Evolutionary conservation across 2,888 invertebrate genomes (phyloP).

Genomic region (Heliconius erato): DNA sequence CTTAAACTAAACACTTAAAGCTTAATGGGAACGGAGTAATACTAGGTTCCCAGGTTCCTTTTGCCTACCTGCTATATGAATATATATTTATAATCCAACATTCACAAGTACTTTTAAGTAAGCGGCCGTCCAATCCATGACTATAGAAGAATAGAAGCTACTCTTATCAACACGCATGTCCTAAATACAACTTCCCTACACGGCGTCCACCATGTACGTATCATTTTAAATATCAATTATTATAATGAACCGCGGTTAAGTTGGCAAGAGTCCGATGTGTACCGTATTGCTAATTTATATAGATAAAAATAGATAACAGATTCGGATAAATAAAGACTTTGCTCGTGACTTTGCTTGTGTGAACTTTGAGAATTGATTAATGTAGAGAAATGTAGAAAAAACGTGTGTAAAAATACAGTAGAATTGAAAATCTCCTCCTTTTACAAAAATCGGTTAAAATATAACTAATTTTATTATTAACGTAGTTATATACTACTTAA

Average conservation of each 20-base stretch:
- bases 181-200: constrained; percentile 54
- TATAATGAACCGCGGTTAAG: constrained; percentile 47
- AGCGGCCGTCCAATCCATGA: constrained; percentile 6
- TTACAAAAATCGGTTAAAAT: too few species aligned
- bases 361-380: too few species aligned
- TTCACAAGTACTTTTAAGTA: constrained; percentile 27
- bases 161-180: constrained; percentile 48
- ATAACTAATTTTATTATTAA: too few species aligned
- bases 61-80: too few species aligned
- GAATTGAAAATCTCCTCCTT: too few species aligned
- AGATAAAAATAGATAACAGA: constrained; percentile 19
- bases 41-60: too few species aligned
- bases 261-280: constrained; percentile 40
- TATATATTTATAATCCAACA: not conserved
- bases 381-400: too few species aligned
- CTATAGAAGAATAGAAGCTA: constrained; percentile 7
- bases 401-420: too few species aligned
- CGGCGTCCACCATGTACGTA: constrained; percentile 57
- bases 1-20: too few species aligned
- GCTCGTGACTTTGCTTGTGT: not conserved
- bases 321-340: not conserved
- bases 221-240: constrained; percentile 48
- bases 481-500: too few species aligned
- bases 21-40: too few species aligned
- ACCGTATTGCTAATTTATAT: constrained; percentile 26